Percentiles rank a stretch among this genome's conserved stretches.
These are phyloP conservation scores for Tetheella fluctuosa DNA, from an alignment of 2,888 invertebrate species.

Conservation along the genomic window DNA sequence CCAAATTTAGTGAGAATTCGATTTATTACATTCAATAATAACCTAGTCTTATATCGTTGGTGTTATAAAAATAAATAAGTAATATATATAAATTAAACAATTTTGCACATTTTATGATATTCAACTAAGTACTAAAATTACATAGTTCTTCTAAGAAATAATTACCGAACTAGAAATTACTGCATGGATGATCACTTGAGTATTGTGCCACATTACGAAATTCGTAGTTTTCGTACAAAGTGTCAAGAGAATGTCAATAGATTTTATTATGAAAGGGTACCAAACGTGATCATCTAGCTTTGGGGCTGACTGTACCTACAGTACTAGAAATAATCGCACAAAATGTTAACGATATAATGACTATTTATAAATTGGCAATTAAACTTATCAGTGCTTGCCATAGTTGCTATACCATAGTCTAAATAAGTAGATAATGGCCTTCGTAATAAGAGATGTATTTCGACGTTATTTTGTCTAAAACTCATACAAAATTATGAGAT, in stretches of 20 bases:
- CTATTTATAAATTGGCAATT: slow-evolving; percentile 2
- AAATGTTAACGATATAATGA: not conserved
- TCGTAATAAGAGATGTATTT: not conserved
- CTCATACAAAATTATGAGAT: not conserved
- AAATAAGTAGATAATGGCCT: not conserved
- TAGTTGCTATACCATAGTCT: not conserved
- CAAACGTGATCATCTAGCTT: too few species aligned
- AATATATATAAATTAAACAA: not conserved
- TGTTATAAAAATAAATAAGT: not conserved
- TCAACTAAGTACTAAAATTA: not conserved
- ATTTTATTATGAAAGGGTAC: too few species aligned
- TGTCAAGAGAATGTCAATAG: too few species aligned
- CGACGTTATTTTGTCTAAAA: not conserved
- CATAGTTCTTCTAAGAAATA: not conserved
- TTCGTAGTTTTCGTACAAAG: too few species aligned
- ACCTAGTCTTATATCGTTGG: too few species aligned
- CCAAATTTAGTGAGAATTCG: too few species aligned
- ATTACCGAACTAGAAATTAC: too few species aligned
- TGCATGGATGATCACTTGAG: too few species aligned
- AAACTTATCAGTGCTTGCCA: not conserved
- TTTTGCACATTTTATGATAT: not conserved
- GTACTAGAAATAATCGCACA: slow-evolving; percentile 7
- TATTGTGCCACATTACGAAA: too few species aligned
- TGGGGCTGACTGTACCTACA: not conserved
- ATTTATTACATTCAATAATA: too few species aligned